Percentiles rank a stretch among this genome's conserved stretches.
Conservation (phyloP, 1,140 invertebrate genomes). For the Camponotus vicinus region DNA sequence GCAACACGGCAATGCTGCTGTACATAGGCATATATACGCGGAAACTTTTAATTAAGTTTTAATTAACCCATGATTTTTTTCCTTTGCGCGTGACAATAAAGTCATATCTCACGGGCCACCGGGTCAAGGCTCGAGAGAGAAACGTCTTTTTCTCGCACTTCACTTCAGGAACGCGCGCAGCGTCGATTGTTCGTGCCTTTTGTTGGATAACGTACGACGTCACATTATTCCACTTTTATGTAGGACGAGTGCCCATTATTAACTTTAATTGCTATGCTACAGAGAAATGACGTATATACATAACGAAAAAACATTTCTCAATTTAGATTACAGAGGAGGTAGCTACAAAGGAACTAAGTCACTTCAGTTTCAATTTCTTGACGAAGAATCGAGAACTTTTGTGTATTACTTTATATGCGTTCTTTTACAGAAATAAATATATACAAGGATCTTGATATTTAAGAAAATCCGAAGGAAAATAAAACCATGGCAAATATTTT, state of each 20-base stretch:
- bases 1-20: slow-evolving; percentile 15
- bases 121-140: slow-evolving; percentile 61
- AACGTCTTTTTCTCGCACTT: slow-evolving; percentile 57
- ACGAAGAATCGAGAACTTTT: neutral
- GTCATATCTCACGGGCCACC: slow-evolving; percentile 25
- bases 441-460: neutral
- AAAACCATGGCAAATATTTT: neutral
- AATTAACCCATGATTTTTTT: slow-evolving; percentile 65
- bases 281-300: slow-evolving; percentile 4
- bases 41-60: slow-evolving; percentile 69
- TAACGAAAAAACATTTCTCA: slow-evolving; percentile 30
- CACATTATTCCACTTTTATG: slow-evolving; percentile 43
- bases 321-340: neutral
- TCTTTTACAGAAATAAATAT: neutral
- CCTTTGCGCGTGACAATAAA: neutral
- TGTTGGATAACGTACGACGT: slow-evolving; percentile 34
- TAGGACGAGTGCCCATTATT: slow-evolving; percentile 48
- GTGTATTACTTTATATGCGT: neutral
- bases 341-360: neutral
- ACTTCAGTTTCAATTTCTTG: slow-evolving; percentile 1
- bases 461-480: neutral
- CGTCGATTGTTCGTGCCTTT: slow-evolving; percentile 50
- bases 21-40: neutral
- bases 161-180: slow-evolving; percentile 26
- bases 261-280: slow-evolving; percentile 50